A percentile compares a stretch with the other conserved stretches of the same genome.
phyloP scores from a whole-genome alignment of 2,113 vertebrate genomes.

The Morone saxatilis region DNA sequence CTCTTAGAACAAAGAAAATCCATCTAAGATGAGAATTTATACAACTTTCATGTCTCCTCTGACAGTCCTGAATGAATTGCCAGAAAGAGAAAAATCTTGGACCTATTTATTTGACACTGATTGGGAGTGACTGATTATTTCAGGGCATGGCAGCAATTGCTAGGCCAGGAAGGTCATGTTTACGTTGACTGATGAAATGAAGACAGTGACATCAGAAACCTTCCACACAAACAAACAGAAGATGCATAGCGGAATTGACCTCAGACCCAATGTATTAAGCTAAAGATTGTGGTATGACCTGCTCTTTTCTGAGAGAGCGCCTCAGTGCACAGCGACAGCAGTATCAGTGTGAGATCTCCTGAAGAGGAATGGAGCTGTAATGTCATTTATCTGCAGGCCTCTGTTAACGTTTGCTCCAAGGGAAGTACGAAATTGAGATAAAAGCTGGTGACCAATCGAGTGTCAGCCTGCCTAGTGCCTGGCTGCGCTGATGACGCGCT shows the following conservation, averaged over 20 bases:
- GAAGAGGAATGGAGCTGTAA: slow-evolving; percentile 77
- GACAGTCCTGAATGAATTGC: slow-evolving; percentile 38
- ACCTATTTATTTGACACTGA: slow-evolving; percentile 56
- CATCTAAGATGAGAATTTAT: slow-evolving; percentile 41
- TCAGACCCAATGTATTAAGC: slow-evolving; percentile 51
- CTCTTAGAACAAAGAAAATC: slow-evolving; percentile 47
- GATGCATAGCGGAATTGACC: slow-evolving; percentile 43
- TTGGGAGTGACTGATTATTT: slow-evolving; percentile 62
- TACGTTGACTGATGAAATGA: slow-evolving; percentile 77
- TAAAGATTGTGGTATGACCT: slow-evolving; percentile 66
- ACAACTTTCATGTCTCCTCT: slow-evolving; percentile 28
- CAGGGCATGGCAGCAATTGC: slow-evolving; percentile 23
- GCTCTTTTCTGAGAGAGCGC: slow-evolving; percentile 49
- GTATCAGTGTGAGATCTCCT: slow-evolving; percentile 73
- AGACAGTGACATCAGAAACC: slow-evolving; percentile 34
- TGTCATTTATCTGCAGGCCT: slow-evolving; percentile 82
- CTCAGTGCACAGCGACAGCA: slow-evolving; percentile 44
- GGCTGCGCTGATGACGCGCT: slow-evolving; percentile 69
- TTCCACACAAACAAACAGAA: slow-evolving; percentile 33
- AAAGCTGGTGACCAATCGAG: slow-evolving; percentile 81
- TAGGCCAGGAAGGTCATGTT: slow-evolving; percentile 60
- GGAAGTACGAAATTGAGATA: slow-evolving; percentile 80
- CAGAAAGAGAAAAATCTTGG: slow-evolving; percentile 27
- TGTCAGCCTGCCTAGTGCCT: slow-evolving; percentile 74
- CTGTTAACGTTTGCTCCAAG: slow-evolving; percentile 78